phyloP scores from a whole-genome alignment of 2,113 vertebrate species.

The Verasper variegatus region DNA sequence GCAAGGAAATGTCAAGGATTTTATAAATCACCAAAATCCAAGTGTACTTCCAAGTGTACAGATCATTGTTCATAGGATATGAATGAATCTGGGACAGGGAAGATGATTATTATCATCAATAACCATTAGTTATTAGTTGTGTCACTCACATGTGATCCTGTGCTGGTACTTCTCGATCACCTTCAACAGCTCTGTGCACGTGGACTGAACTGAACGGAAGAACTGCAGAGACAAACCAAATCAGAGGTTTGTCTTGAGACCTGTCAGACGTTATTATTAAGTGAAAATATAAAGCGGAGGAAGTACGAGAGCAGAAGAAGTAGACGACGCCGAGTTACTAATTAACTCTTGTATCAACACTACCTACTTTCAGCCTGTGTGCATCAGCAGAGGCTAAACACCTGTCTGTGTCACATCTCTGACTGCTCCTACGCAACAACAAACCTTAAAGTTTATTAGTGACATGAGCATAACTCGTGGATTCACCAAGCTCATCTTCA shows the following conservation, averaged over 20 bases:
- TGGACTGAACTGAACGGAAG: constrained; percentile 86
- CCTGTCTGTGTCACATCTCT: background rate
- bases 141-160: constrained; percentile 84
- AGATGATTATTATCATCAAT: too few species aligned
- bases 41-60: too few species aligned
- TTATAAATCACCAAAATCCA: background rate
- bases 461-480: too few species aligned
- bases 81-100: too few species aligned
- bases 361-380: background rate
- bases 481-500: too few species aligned
- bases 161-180: constrained; percentile 88
- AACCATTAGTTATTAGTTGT: background rate
- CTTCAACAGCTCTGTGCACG: constrained; percentile 87
- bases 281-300: too few species aligned
- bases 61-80: too few species aligned
- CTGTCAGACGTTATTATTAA: too few species aligned
- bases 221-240: constrained; percentile 76
- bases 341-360: constrained; percentile 68
- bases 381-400: constrained; percentile 28
- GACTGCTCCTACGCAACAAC: background rate
- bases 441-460: background rate
- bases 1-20: background rate
- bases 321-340: constrained; percentile 47
- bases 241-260: too few species aligned
- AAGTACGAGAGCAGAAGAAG: background rate